Base-by-base conservation (phyloP, 2,113 vertebrate species). In the Cephalopholis sonnerati region DNA sequence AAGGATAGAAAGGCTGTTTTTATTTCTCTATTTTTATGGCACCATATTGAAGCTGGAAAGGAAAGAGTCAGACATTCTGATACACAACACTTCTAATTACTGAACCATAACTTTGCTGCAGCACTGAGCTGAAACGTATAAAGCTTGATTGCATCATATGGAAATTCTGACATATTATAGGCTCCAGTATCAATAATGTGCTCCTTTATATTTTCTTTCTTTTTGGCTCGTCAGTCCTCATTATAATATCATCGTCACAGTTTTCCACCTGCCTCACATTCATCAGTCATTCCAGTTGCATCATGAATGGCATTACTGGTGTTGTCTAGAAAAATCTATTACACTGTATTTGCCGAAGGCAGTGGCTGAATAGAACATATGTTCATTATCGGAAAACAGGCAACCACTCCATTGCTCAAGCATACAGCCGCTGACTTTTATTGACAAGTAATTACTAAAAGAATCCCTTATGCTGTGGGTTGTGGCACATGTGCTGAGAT, bases 81-180 rank as follows among this genome's bases (percentile, higher is more conserved):
- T 13, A 12, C n/a, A 39, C 20, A 24, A 48, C 4, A 50, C 8
- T 16, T 50, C 41, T 61, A 15, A 18, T 4, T 32, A 3, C 27
- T 48, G n/a, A 44, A 13, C 5, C 20, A 7, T 18, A 13, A 25
- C 69, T 71, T 58, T 72, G 39, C 18, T 48, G 13, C 27, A 74
- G 7, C 71, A 13, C 22, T 53, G 48, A 50, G 46, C 73, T 39
- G 5, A 8, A 63, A 39, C n/a, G 29, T 20, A 5, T 51, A 29
- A 75, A 22, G 6, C 29, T 41, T 41, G 22, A 64, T 53, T 64
- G 48, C 59, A 75, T 75, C 48, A 64, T 54, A 15, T 27, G 15
- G n/a, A 54, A 27, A 41, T 6, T 53, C 7, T 12, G 58, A 24
- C 29, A 36, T n/a, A 17, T 53, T 61, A 48, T 11, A 24, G 18